phyloP scores from a whole-genome alignment of 2,113 vertebrate genomes.

The Holacanthus passer region DNA sequence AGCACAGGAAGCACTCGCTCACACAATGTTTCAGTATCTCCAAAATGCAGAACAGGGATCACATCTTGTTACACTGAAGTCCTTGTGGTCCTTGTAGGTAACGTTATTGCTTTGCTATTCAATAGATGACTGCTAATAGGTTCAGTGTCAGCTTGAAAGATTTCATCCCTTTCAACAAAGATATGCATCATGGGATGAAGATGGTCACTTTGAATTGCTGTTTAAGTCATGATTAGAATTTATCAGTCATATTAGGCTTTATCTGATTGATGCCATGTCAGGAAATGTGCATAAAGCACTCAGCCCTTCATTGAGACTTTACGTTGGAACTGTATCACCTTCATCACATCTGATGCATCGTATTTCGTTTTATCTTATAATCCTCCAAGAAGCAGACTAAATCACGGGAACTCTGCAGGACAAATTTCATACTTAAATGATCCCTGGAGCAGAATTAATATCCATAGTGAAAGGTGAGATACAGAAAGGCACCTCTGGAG shows the following conservation, averaged over 20 bases:
- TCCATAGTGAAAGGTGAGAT: not conserved
- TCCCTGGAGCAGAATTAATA: not conserved
- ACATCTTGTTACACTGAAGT: constrained; percentile 22
- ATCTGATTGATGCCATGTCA: constrained; percentile 37
- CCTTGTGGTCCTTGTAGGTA: constrained; percentile 29
- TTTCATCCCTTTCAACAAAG: constrained; percentile 22
- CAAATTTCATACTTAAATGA: constrained; percentile 11
- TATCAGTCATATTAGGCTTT: constrained; percentile 8
- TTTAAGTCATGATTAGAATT: constrained; percentile 6
- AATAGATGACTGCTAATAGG: constrained; percentile 37
- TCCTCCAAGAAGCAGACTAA: not conserved
- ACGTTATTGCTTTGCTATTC: constrained; percentile 23
- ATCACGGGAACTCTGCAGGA: not conserved
- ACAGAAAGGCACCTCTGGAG: not conserved
- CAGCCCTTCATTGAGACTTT: not conserved
- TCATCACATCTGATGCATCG: not conserved
- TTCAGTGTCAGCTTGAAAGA: constrained; percentile 26
- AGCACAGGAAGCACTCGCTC: not conserved
- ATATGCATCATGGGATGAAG: constrained; percentile 21
- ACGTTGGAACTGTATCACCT: not conserved
- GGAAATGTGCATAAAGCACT: not conserved
- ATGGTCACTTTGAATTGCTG: constrained; percentile 8
- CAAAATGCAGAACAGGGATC: not conserved
- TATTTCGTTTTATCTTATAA: not conserved
- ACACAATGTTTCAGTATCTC: not conserved